Evolutionary conservation across 2,888 invertebrate species (phyloP).

Genomic region (Nomada ferruginata): DNA sequence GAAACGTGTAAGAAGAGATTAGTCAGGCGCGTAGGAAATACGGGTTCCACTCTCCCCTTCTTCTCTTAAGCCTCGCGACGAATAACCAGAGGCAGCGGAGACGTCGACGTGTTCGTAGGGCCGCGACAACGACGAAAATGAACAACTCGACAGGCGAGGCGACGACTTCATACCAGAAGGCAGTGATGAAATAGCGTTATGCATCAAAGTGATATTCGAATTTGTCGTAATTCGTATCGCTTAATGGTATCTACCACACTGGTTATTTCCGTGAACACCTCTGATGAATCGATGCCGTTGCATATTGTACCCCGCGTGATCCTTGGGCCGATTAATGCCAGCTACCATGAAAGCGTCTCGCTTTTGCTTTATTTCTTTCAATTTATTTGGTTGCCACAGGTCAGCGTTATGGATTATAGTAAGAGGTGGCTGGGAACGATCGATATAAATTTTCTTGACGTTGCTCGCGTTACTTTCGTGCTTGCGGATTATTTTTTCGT

Average conservation of each 20-base stretch:
- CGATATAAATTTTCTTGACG: conserved; percentile 13
- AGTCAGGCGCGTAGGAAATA: conserved; percentile 63
- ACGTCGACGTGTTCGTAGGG: conserved; percentile 51
- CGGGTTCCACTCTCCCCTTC: conserved; percentile 21
- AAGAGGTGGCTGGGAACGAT: conserved; percentile 21
- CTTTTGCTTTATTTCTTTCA: conserved; percentile 45
- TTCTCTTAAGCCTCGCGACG: conserved; percentile 20
- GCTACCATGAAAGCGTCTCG: conserved; percentile 11
- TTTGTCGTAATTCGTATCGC: conserved; percentile 79
- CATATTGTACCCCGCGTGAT: conserved; percentile 46
- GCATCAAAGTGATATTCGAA: conserved; percentile 78
- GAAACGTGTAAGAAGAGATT: conserved; percentile 70
- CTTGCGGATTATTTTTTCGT: not conserved
- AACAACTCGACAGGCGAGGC: conserved; percentile 48
- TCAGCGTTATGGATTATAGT: conserved; percentile 27
- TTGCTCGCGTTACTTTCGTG: not conserved
- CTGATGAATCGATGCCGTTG: conserved; percentile 62
- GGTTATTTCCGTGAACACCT: conserved; percentile 61
- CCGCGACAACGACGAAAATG: conserved; percentile 54
- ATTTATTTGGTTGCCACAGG: conserved; percentile 24
- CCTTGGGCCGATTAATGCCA: conserved; percentile 37
- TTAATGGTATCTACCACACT: conserved; percentile 63
- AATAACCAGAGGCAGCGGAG: conserved; percentile 36
- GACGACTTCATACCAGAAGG: conserved; percentile 72
- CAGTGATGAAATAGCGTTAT: conserved; percentile 75